phyloP scores from a whole-genome alignment of 2,113 vertebrate species.

The Sinocyclocheilus anshuiensis region DNA sequence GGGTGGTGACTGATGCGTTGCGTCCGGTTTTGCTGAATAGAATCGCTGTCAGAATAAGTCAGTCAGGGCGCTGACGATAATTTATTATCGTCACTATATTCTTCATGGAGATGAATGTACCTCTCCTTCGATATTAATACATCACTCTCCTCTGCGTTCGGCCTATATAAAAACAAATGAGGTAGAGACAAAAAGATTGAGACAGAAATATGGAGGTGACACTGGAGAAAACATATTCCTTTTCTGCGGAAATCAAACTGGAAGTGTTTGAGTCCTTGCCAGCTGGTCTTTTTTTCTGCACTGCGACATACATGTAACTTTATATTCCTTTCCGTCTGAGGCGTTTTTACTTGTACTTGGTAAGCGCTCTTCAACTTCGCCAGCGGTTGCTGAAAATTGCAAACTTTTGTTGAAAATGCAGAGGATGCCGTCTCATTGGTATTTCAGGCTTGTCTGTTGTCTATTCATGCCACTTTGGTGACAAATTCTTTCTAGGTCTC shows the following conservation, averaged over 20 bases:
- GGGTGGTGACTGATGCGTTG: constrained; percentile 39
- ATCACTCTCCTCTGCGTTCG: constrained; percentile 63
- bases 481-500: constrained; percentile 66
- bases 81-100: constrained; percentile 66
- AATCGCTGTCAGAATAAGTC: constrained; percentile 65
- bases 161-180: constrained; percentile 69
- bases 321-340: not conserved
- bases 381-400: too few species aligned
- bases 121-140: constrained; percentile 69
- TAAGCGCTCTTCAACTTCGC: not conserved
- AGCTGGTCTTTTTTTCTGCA: constrained; percentile 11
- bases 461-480: constrained; percentile 54
- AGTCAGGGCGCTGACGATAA: constrained; percentile 66
- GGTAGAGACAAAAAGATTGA: constrained; percentile 5
- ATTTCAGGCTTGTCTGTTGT: constrained; percentile 5
- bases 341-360: not conserved
- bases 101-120: constrained; percentile 70
- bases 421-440: constrained; percentile 25
- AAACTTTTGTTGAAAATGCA: not conserved
- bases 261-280: constrained; percentile 5
- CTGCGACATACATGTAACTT: not conserved
- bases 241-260: constrained; percentile 16
- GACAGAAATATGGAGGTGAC: constrained; percentile 10
- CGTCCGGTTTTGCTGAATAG: constrained; percentile 57
- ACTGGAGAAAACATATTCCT: constrained; percentile 7